Base-by-base conservation (phyloP, 2,113 vertebrate species). In the Bubo scandiacus region DNA sequence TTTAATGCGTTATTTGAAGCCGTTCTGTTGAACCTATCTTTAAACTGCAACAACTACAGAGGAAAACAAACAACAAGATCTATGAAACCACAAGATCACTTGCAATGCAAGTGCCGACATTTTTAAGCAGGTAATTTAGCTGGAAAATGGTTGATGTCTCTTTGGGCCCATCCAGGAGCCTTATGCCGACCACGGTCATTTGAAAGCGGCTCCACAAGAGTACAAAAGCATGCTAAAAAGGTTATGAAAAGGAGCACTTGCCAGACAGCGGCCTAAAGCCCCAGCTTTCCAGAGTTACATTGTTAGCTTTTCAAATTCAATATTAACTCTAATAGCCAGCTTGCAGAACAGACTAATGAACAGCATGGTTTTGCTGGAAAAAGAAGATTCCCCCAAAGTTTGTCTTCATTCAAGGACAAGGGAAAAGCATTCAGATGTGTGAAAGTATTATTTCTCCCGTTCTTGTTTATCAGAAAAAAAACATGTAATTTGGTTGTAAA, bases 121-220 rank as follows among this genome's bases (percentile, higher is more conserved):
- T 95, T 81, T 79, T 71, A 97, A 94, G 88, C 36, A 32, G 67
- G 62, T 73, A 77, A 38, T 81, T 90, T 75, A 80, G 70, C 71
- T 86, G 81, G 65, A 70, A 96, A 96, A 85, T 0, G 20, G 65
- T 10, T 95, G 85, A 65, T 40, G 38, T 13, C 81, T 58, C 40
- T 77, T 75, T 49, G 66, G 65, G 86, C 58, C n/a, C 1, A 0
- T 47, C 49, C 19, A n/a, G 67, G 58, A 85, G 21, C 61, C 51
- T 58, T 70, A 32, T 2, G 61, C 29, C 6, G 12, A 78, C 66
- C 12, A 30, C 1, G 6, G n/a, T 52, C 43, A 68, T 66, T 75
- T 75, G 18, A n/a, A 81, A 95, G 70, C 2, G 15, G 47, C 42
- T 65, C 47, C 51, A 75, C 55, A 86, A 38, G 5, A 93, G 51